phyloP scores from a whole-genome alignment of 2,888 invertebrate genomes.

The Onthophagus sagittarius region DNA sequence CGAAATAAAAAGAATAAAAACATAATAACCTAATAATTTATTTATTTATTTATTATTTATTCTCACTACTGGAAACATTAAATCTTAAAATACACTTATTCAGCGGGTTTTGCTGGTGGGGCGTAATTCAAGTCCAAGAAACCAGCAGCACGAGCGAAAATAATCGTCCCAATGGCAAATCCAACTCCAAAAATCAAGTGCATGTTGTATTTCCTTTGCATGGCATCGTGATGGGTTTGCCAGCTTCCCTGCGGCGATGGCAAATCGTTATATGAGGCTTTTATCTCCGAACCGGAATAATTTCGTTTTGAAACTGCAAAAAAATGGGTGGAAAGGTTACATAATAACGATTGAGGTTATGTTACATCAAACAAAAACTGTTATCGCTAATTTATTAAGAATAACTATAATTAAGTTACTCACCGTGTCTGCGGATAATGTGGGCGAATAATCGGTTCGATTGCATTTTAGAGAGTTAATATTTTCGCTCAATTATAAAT shows the following conservation, averaged over 20 bases:
- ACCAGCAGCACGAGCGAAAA: conserved; percentile 57
- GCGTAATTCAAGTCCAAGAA: conserved; percentile 61
- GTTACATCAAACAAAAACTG: neutral
- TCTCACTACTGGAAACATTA: neutral
- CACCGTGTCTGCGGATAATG: neutral
- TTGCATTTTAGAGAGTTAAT: neutral
- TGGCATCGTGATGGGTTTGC: conserved; percentile 63
- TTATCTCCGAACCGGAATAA: conserved; percentile 19
- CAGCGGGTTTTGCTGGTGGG: conserved; percentile 52
- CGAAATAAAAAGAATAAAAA: neutral
- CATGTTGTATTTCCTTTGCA: conserved; percentile 66
- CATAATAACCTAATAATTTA: neutral
- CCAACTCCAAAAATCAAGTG: conserved; percentile 58
- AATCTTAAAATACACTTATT: conserved; percentile 9
- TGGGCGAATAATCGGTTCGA: conserved; percentile 4
- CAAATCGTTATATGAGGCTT: conserved; percentile 68
- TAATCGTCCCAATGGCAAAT: conserved; percentile 49
- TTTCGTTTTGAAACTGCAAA: conserved; percentile 23
- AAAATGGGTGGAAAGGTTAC: neutral
- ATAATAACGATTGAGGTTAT: conserved; percentile 6
- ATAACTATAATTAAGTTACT: neutral
- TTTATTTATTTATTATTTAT: neutral
- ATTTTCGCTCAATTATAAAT: neutral
- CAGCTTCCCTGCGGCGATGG: conserved; percentile 76
- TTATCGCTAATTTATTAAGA: neutral